Conservation (phyloP, 2,797 vertebrate species). For the Pseudochaenichthys georgianus region DNA sequence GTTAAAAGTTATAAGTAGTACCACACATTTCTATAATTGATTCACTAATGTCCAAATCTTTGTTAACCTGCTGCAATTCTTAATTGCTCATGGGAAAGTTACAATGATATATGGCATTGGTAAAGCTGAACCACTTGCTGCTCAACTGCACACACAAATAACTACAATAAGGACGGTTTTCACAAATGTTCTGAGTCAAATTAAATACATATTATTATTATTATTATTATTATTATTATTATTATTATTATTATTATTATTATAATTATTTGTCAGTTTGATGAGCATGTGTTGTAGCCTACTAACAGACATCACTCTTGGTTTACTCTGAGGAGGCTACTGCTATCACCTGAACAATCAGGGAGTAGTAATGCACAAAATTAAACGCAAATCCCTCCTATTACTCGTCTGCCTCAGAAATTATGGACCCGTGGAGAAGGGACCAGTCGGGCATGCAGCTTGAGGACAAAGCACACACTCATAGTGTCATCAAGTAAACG, state of each 20-base stretch:
- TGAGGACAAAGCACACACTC: conserved; percentile 1
- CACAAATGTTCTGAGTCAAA: no score
- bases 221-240: no score
- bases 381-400: background rate
- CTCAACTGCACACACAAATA: background rate
- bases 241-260: no score
- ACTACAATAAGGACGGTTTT: background rate
- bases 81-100: background rate
- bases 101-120: background rate
- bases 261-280: background rate
- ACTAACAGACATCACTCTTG: background rate
- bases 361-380: background rate
- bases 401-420: conserved; percentile 9
- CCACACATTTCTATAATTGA: background rate
- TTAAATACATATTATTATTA: background rate
- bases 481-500: conserved; percentile 11
- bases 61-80: background rate
- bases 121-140: background rate
- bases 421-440: conserved; percentile 13
- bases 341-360: conserved; percentile 15
- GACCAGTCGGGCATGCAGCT: background rate
- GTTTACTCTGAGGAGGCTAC: conserved; percentile 3
- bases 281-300: background rate
- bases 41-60: background rate
- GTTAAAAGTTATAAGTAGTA: background rate